phyloP scores from a whole-genome alignment of 2,797 vertebrate genomes.

The Carapus acus region DNA sequence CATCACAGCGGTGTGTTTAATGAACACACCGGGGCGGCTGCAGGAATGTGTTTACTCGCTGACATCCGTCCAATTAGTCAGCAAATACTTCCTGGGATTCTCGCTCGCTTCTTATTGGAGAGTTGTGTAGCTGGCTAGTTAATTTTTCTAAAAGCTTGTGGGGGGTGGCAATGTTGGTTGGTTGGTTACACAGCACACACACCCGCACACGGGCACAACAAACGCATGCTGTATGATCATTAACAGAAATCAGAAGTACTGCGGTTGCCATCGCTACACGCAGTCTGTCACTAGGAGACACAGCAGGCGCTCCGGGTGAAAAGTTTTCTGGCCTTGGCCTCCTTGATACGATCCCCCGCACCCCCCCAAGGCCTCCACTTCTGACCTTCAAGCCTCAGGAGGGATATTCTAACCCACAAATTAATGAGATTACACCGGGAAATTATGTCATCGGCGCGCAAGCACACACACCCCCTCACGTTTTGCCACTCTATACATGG shows the following conservation, averaged over 20 bases:
- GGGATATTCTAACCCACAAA: too few species aligned
- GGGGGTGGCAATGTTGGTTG: too few species aligned
- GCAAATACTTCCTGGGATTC: constrained; percentile 1
- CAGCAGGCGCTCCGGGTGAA: neutral
- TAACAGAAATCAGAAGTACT: neutral
- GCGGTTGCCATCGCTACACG: neutral
- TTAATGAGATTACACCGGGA: too few species aligned
- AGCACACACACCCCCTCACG: neutral
- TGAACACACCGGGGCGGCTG: constrained; percentile 34
- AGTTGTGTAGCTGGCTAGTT: too few species aligned
- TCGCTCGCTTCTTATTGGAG: neutral
- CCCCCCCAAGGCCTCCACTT: too few species aligned
- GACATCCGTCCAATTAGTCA: constrained; percentile 33
- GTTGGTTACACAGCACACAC: too few species aligned
- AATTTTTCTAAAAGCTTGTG: too few species aligned
- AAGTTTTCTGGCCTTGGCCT: neutral
- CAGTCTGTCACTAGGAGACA: neutral
- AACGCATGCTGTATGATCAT: too few species aligned
- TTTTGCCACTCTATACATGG: constrained; percentile 6
- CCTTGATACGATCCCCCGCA: too few species aligned
- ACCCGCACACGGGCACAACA: too few species aligned
- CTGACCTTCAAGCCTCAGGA: too few species aligned
- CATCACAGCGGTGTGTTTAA: constrained; percentile 24
- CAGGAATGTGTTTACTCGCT: constrained; percentile 33
- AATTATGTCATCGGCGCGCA: too few species aligned